Evolutionary conservation across 2,113 vertebrate genomes (phyloP).

Genomic region (Ramphastos sulfuratus): DNA sequence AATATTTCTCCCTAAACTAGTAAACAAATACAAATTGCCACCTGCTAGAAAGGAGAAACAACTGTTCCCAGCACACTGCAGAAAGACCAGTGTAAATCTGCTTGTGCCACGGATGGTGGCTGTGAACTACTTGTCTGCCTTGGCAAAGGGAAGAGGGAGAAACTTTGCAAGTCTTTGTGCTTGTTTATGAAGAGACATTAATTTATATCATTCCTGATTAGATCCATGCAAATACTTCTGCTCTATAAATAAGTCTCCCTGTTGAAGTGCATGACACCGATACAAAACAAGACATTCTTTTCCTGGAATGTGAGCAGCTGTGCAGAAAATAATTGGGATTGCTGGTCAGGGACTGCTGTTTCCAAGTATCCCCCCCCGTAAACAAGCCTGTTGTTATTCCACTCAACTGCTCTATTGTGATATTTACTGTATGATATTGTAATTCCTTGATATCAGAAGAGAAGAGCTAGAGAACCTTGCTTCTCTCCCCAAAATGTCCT

Average conservation of each 20-base stretch:
- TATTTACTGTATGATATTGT: not conserved
- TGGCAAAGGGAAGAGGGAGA: not conserved
- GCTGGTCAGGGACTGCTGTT: constrained; percentile 26
- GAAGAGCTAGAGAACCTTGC: not conserved
- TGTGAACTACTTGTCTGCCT: constrained; percentile 16
- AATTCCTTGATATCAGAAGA: not conserved
- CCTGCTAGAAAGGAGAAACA: constrained; percentile 47
- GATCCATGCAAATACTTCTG: constrained; percentile 12
- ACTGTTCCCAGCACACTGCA: not conserved
- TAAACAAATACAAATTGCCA: constrained; percentile 61
- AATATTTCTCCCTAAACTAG: constrained; percentile 46
- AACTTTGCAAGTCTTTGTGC: not conserved
- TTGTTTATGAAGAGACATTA: constrained; percentile 46
- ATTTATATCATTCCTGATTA: constrained; percentile 55
- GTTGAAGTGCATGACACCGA: not conserved
- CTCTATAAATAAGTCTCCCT: constrained; percentile 46
- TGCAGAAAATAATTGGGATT: constrained; percentile 60
- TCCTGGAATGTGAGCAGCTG: constrained; percentile 63
- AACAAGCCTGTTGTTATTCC: not conserved
- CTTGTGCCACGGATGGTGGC: not conserved
- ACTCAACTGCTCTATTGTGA: not conserved
- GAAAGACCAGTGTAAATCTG: not conserved
- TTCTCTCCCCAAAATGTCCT: not conserved
- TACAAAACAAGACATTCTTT: constrained; percentile 60
- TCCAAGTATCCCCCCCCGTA: constrained; percentile 11